Percentiles rank a stretch among this genome's conserved stretches.
Evolutionary conservation across 2,888 invertebrate genomes (phyloP).

Genomic region (Drosophila neonasuta): DNA sequence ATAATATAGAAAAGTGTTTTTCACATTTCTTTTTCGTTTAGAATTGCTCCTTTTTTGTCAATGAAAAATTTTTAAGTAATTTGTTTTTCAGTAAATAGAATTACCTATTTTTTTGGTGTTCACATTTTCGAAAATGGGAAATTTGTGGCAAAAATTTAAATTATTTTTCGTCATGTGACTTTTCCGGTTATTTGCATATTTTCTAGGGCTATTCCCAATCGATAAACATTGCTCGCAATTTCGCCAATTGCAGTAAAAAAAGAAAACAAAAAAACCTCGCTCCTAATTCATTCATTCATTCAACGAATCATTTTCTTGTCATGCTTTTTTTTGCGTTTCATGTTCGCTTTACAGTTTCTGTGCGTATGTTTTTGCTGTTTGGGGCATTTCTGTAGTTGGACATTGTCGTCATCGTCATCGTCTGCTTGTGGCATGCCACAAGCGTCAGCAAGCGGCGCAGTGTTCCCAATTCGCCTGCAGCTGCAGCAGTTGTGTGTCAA

Average conservation of each 20-base stretch:
- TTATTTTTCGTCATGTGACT: background rate
- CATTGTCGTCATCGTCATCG: constrained; percentile 50
- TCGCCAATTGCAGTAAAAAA: background rate
- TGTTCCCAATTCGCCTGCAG: constrained; percentile 46
- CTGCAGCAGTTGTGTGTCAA: constrained; percentile 36
- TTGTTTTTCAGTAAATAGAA: too few species aligned
- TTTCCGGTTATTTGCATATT: background rate
- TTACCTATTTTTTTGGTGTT: too few species aligned
- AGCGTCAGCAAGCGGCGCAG: constrained; percentile 8
- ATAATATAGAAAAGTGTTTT: too few species aligned
- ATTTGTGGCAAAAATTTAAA: background rate
- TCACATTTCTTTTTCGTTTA: too few species aligned
- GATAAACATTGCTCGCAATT: constrained; percentile 3
- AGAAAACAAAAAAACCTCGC: constrained; percentile 17
- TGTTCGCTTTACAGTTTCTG: background rate
- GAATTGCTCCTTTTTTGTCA: too few species aligned
- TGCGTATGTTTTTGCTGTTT: background rate
- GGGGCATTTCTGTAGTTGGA: constrained; percentile 9
- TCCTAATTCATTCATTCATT: constrained; percentile 29
- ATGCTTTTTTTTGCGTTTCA: constrained; percentile 13
- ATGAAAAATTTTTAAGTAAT: too few species aligned
- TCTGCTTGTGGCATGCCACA: constrained; percentile 61
- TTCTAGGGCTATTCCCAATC: constrained; percentile 7
- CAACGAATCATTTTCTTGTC: constrained; percentile 15
- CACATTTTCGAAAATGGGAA: background rate